A percentile compares a stretch with the other conserved stretches of the same genome.
phyloP scores from a whole-genome alignment of 2,797 vertebrate species.

The Sebastes ruberrimus region DNA sequence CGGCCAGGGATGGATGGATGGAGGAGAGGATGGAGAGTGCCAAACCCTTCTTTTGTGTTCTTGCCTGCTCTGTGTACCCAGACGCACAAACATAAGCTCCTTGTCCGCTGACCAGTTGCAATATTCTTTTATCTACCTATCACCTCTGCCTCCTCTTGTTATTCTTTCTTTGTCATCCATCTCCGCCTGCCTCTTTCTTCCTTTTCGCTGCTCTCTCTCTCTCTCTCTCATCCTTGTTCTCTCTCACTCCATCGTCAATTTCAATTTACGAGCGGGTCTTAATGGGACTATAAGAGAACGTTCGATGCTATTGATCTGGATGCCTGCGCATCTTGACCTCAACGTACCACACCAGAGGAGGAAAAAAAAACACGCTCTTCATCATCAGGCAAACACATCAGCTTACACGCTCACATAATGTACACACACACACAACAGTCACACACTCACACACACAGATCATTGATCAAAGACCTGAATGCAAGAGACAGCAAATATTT shows the following conservation, averaged over 20 bases:
- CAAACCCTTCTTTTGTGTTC: slow-evolving; percentile 44
- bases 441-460: slow-evolving; percentile 19
- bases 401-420: slow-evolving; percentile 34
- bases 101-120: slow-evolving; percentile 25
- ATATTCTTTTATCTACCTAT: slow-evolving; percentile 34
- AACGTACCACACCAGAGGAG: slow-evolving; percentile 51
- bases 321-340: slow-evolving; percentile 74
- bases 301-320: slow-evolving; percentile 79
- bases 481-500: slow-evolving; percentile 72
- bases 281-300: slow-evolving; percentile 79
- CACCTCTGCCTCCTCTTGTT: slow-evolving; percentile 32
- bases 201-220: slow-evolving; percentile 21
- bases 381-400: slow-evolving; percentile 66
- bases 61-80: slow-evolving; percentile 20
- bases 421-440: slow-evolving; percentile 9
- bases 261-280: slow-evolving; percentile 77
- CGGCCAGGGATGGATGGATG: slow-evolving; percentile 44
- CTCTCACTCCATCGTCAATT: slow-evolving; percentile 71
- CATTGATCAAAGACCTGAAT: slow-evolving; percentile 73
- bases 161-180: slow-evolving; percentile 38
- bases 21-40: slow-evolving; percentile 13
- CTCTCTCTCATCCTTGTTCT: slow-evolving; percentile 15
- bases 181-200: slow-evolving; percentile 20
- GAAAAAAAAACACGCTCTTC: slow-evolving; percentile 46
- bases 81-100: slow-evolving; percentile 27